phyloP scores from a whole-genome alignment of 1,140 invertebrate genomes.

The roundworm (Caenorhabditis elegans) region DNA sequence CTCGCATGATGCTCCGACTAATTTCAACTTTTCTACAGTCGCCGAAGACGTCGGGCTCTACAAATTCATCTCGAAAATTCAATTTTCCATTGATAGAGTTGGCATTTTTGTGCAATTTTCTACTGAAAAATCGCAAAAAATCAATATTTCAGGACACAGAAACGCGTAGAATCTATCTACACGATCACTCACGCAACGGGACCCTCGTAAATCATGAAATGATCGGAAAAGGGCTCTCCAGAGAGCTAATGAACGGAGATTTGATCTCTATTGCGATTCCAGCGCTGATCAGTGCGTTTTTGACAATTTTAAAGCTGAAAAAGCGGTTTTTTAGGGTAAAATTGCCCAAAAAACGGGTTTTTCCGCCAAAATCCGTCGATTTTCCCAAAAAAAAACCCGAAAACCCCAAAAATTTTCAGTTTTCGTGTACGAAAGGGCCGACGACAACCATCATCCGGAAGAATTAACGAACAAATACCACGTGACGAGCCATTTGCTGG shows the following conservation, averaged over 20 bases:
- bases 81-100: neutral
- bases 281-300: neutral
- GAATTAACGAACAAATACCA: neutral
- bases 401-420: neutral
- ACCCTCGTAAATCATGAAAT: slow-evolving; percentile 4
- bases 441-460: neutral
- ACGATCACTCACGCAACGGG: neutral
- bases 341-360: no score
- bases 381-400: no score
- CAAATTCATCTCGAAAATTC: slow-evolving; percentile 6
- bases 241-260: slow-evolving; percentile 3
- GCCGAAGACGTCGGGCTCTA: neutral
- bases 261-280: neutral
- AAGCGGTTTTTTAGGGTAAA: no score
- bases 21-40: neutral
- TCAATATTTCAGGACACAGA: neutral
- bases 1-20: neutral
- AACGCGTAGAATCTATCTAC: neutral
- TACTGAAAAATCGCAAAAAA: no score
- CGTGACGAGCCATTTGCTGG: neutral
- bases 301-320: no score
- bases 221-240: neutral
- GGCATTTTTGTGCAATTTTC: no score
- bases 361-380: no score
- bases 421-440: neutral